Conservation (phyloP, 53 echinoderm and acorn worm species). For the Echinarachnius parma region DNA sequence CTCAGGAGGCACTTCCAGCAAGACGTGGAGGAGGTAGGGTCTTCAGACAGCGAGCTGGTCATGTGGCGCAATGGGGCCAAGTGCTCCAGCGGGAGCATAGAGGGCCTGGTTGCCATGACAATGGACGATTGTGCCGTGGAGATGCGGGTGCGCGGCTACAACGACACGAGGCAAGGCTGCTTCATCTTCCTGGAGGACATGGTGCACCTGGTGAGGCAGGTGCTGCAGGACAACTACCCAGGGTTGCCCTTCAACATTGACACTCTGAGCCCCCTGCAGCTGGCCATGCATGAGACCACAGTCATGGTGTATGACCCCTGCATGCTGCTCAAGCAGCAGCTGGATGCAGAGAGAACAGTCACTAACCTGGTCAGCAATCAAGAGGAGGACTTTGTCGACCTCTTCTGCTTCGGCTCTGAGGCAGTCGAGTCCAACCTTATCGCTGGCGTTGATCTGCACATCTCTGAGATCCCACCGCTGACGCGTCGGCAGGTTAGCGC, state of each 20-base stretch:
- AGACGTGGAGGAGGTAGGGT: slow-evolving; percentile 82
- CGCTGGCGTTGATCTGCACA: slow-evolving; percentile 71
- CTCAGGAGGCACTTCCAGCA: slow-evolving; percentile 85
- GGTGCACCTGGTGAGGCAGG: slow-evolving; percentile 77
- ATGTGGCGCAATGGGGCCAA: slow-evolving; percentile 94
- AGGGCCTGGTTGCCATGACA: slow-evolving; percentile 74
- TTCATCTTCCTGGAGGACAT: slow-evolving; percentile 97
- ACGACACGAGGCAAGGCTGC: slow-evolving; percentile 83
- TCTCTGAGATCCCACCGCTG: slow-evolving; percentile 75
- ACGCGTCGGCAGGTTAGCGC: slow-evolving; percentile 85
- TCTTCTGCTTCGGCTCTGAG: slow-evolving; percentile 84
- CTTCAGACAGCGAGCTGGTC: slow-evolving; percentile 79
- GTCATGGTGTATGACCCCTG: slow-evolving; percentile 81
- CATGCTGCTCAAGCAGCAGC: slow-evolving; percentile 69
- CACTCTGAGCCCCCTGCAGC: slow-evolving; percentile 73
- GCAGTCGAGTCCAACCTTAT: slow-evolving; percentile 71
- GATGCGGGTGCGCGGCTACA: slow-evolving; percentile 75
- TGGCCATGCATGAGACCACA: slow-evolving; percentile 70
- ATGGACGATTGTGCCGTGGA: slow-evolving; percentile 80
- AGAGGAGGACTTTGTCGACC: slow-evolving; percentile 73
- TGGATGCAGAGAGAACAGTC: slow-evolving; percentile 53
- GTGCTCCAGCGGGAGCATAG: slow-evolving; percentile 87
- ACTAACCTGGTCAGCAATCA: slow-evolving; percentile 70
- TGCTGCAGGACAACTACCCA: slow-evolving; percentile 81
- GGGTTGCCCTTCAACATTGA: slow-evolving; percentile 71